Percentiles rank a stretch among this genome's conserved stretches.
Conservation (phyloP, 1,140 invertebrate genomes). For the Tachypleus tridentatus region DNA sequence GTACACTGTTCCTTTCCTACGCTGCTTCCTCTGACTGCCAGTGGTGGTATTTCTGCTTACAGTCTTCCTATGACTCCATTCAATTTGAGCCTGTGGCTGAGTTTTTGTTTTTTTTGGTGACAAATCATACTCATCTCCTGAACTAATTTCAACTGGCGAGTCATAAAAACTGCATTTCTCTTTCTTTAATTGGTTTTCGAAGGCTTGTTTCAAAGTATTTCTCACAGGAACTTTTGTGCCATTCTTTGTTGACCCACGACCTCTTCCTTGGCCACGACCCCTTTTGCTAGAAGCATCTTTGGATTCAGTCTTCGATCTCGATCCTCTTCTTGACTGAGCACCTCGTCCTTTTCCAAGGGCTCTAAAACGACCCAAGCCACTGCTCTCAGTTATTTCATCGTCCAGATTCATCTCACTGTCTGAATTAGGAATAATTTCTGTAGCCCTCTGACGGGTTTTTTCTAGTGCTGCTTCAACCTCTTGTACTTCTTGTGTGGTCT, state of each 20-base stretch:
- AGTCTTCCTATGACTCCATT: too few species aligned
- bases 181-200: too few species aligned
- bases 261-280: conserved; percentile 9
- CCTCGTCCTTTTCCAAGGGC: conserved; percentile 20
- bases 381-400: conserved; percentile 15
- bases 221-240: not conserved
- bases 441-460: not conserved
- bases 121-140: too few species aligned
- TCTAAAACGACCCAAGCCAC: conserved; percentile 30
- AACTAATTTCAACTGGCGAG: too few species aligned
- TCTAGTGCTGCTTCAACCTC: conserved; percentile 4
- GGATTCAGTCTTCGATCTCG: too few species aligned
- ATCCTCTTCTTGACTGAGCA: not conserved
- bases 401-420: conserved; percentile 7
- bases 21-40: too few species aligned
- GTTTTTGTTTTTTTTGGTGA: too few species aligned
- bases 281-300: conserved; percentile 8
- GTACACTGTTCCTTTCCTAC: too few species aligned
- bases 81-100: too few species aligned
- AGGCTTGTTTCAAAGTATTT: too few species aligned
- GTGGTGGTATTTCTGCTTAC: too few species aligned
- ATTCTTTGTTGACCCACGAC: conserved; percentile 3
- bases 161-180: too few species aligned
- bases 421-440: not conserved
- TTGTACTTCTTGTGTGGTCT: conserved; percentile 23